phyloP scores from a whole-genome alignment of 2,888 invertebrate genomes.

The Fissipunctia ypsillon region DNA sequence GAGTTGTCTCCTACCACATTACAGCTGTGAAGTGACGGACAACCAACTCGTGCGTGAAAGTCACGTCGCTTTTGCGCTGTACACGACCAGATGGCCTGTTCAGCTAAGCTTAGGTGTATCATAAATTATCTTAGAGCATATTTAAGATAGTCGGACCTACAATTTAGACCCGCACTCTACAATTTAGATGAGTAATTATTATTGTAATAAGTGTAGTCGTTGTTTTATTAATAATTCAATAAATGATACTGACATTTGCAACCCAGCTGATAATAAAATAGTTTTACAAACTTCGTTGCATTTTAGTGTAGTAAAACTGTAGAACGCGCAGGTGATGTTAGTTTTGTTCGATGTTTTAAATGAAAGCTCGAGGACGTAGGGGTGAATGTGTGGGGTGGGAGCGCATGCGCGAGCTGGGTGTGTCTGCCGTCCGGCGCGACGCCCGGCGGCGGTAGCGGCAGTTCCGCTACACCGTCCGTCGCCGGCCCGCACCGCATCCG shows the following conservation, averaged over 20 bases:
- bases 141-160: not conserved
- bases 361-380: constrained; percentile 66
- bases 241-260: not conserved
- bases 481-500: constrained; percentile 68
- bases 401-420: constrained; percentile 89
- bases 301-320: constrained; percentile 28
- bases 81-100: constrained; percentile 1
- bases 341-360: constrained; percentile 64
- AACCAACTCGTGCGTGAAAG: constrained; percentile 48
- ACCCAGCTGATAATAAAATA: constrained; percentile 7
- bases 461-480: constrained; percentile 80
- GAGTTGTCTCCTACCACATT: constrained; percentile 30
- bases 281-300: constrained; percentile 3
- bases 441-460: constrained; percentile 81
- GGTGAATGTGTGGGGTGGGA: constrained; percentile 69
- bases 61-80: constrained; percentile 27
- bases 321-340: constrained; percentile 62
- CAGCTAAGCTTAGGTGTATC: not conserved
- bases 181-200: not conserved
- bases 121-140: constrained; percentile 7
- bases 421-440: constrained; percentile 81
- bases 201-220: not conserved
- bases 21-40: constrained; percentile 22
- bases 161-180: not conserved
- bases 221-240: not conserved